Conservation (phyloP, 1,140 invertebrate species). For the Callitettix versicolor region DNA sequence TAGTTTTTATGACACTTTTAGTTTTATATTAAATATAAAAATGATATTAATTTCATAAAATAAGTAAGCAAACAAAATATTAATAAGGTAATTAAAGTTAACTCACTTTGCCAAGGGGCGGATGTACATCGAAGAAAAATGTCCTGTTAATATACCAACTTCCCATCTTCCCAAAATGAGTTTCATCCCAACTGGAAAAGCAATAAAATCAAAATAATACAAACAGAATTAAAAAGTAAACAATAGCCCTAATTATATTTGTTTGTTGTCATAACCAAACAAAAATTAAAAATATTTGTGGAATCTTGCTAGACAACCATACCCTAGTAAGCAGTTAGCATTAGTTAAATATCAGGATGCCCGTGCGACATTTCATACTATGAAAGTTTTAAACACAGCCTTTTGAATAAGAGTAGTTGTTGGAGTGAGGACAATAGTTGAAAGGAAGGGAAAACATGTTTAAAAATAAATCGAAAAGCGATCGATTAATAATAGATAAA, state of each 20-base stretch:
- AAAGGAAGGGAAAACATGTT: too few species aligned
- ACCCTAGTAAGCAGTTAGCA: not conserved
- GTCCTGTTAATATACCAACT: conserved; percentile 96
- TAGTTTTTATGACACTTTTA: too few species aligned
- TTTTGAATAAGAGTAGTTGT: too few species aligned
- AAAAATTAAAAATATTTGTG: not conserved
- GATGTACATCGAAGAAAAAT: conserved; percentile 98
- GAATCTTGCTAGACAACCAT: not conserved
- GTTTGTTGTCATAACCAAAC: not conserved
- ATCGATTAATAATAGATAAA: too few species aligned
- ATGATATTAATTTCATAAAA: too few species aligned
- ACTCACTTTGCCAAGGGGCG: conserved; percentile 84
- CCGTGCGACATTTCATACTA: too few species aligned
- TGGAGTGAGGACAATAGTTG: too few species aligned
- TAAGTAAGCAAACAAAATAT: too few species aligned
- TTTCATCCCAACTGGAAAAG: conserved; percentile 82
- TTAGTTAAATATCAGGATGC: not conserved
- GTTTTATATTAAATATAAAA: too few species aligned
- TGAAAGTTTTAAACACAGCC: too few species aligned
- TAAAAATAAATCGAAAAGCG: too few species aligned
- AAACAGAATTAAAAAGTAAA: not conserved
- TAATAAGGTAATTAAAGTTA: too few species aligned
- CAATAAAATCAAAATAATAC: conserved; percentile 19
- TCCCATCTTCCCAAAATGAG: conserved; percentile 97
- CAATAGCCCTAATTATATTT: not conserved